A percentile compares a stretch with the other conserved stretches of the same genome.
These are phyloP conservation scores for Parapristionchus giblindavisi DNA, from an alignment of 2,888 invertebrate species.

Conservation along the genomic window DNA sequence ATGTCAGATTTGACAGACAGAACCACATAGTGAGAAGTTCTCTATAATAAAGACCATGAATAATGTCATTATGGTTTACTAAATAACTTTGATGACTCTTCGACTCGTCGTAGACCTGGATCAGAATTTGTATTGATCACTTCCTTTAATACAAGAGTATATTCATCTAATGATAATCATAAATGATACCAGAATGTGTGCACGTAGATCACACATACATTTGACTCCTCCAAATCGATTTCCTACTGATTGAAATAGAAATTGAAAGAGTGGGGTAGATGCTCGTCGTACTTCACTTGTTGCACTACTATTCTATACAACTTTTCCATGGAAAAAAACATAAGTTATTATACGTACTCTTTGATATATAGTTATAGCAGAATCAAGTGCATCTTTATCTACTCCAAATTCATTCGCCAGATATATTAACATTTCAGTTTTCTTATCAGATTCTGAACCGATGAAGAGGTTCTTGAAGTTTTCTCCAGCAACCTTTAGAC, in stretches of 20 bases:
- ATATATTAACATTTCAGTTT: constrained; percentile 43
- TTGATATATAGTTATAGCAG: constrained; percentile 51
- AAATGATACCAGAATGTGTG: constrained; percentile 78
- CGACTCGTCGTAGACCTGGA: constrained; percentile 71
- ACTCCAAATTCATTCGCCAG: constrained; percentile 54
- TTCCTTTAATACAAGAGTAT: too few relatives aligned
- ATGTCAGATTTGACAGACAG: constrained; percentile 77
- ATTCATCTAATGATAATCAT: too few relatives aligned
- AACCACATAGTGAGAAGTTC: constrained; percentile 78
- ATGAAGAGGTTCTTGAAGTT: constrained; percentile 46
- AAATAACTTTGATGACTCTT: constrained; percentile 66
- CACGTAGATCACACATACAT: constrained; percentile 78
- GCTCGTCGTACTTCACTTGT: constrained; percentile 41
- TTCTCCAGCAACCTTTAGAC: constrained; percentile 45
- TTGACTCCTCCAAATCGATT: constrained; percentile 78
- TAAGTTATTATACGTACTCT: constrained; percentile 41
- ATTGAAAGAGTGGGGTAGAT: constrained; percentile 51
- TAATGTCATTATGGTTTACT: too few relatives aligned
- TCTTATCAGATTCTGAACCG: constrained; percentile 37
- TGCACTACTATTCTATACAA: background rate
- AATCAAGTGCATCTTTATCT: constrained; percentile 50
- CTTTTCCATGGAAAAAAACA: background rate
- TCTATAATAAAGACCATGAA: too few relatives aligned
- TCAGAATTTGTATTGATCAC: constrained; percentile 29
- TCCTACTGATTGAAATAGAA: constrained; percentile 75